Conservation (phyloP, 1,140 invertebrate genomes). For the Trichogramma pretiosum region DNA sequence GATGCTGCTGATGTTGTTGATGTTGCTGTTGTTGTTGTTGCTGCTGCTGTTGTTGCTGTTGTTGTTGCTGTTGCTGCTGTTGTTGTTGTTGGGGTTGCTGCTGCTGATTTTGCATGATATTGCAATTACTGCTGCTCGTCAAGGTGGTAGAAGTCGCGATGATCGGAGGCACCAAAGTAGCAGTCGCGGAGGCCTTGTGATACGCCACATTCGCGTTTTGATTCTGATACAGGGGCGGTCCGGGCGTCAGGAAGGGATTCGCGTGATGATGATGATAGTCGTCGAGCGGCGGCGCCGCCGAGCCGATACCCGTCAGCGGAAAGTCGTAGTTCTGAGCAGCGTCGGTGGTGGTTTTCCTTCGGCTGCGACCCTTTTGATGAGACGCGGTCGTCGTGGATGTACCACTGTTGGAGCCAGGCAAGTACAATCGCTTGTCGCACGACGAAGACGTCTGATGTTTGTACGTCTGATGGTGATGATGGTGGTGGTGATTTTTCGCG, state of each 20-base stretch:
- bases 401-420: too few relatives aligned
- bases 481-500: constrained; percentile 35
- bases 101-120: constrained; percentile 1
- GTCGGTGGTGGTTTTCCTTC: too few relatives aligned
- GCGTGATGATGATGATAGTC: constrained; percentile 40
- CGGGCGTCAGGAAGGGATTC: constrained; percentile 26
- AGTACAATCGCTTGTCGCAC: constrained; percentile 25
- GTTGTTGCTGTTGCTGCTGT: not conserved
- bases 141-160: constrained; percentile 1
- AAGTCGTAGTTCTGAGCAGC: too few relatives aligned
- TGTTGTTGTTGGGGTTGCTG: not conserved
- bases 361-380: too few relatives aligned
- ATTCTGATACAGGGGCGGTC: constrained; percentile 40
- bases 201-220: constrained; percentile 37
- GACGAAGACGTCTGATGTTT: constrained; percentile 31
- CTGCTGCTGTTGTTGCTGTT: too few relatives aligned
- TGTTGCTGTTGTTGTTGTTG: constrained; percentile 36
- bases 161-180: constrained; percentile 20
- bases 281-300: constrained; percentile 35
- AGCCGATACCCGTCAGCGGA: constrained; percentile 31
- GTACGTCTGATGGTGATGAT: constrained; percentile 13
- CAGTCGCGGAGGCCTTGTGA: constrained; percentile 26
- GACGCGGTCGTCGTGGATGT: too few relatives aligned
- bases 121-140: not conserved
- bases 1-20: constrained; percentile 17